Base-by-base conservation (phyloP, 2,113 vertebrate genomes). In the Plotosus lineatus region DNA sequence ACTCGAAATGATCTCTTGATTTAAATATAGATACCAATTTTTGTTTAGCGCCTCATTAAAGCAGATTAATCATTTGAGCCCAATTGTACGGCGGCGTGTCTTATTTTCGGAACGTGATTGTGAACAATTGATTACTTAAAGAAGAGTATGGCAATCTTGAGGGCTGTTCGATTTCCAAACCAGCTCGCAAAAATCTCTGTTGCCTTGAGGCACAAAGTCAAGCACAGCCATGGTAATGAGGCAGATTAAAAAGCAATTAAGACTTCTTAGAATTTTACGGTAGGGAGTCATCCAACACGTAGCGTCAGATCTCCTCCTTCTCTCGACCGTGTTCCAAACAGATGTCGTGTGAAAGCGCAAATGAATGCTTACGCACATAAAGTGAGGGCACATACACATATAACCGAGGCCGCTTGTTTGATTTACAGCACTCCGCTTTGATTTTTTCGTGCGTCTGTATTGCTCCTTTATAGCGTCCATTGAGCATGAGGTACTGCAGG, bases 161-260 rank as follows among this genome's bases (percentile, higher is more conserved):
- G 71, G 56, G 14, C 44, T 15, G 31, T 28, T 55, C 14, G 17
- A 36, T 51, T 15, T 55, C 26, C 53, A 33, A 80, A 76, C 56
- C 69, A 42, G 51, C 71, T 65, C 71, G 9, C 26, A 31, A 50
- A 28, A 40, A 36, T 11, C 10, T 50, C 48, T 15, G 44, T 40
- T 8, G 69, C 68, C 69, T 19, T 21, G 12, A 48, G 55, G 68
- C 78, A 7, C 19, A 50, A 58, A 48, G n/a, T 76, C 50, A 0
- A 66, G 48, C 73, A 68, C 42, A 10, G 60, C 72, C 73, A 46
- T 56, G 60, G 68, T 82, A 82, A 82, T 82, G 80, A 82, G 80
- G 60, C 80, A 44, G 55, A 76, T 82, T 76, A 76, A 76, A 76
- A 82, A 68, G 80, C 73, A 68, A 76, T 81, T 63, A 76, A 42